Base-by-base conservation (phyloP, 2,797 vertebrate genomes). In the Potorous gilbertii region DNA sequence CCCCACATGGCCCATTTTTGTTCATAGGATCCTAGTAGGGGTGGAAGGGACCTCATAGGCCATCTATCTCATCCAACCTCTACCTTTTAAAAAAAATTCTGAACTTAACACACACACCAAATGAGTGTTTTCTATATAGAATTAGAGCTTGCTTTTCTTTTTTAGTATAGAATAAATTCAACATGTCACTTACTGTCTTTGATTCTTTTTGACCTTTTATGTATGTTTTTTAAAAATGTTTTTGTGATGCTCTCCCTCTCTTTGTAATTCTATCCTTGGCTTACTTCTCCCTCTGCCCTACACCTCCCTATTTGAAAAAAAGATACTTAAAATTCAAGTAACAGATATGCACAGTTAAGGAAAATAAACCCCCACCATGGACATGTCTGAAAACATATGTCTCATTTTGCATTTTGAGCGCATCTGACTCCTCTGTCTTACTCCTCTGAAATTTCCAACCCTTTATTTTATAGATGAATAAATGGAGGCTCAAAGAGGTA, bases 221-320 rank as follows among this genome's bases (percentile, higher is more conserved):
- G 10, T 87, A 10, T 46, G 31, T 50, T 87, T 87, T 74, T 27
- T 1, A 50, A 81, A 81, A 87, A 87, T 46, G 10, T 40, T 87
- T 50, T 4, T 50, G 10, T 81, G n/a, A 46, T 24, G 0, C 16
- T 40, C 8, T 16, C 1, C 5, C 16, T 18, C 5, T 6, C 1
- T n/a, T 40, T 14, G 16, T 29, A 46, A 87, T 8, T 21, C 9
- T 50, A 40, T 74, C 74, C 74, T 27, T 87, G 46, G 24, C 21
- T 87, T 87, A 24, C 40, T 0, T 10, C 40, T 87, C 1, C 10
- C 40, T 40, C n/a, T 24, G 16, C 18, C 66, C 21, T 1, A 3
- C n/a, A 81, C 16, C 6, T 40, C n/a, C 18, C n/a, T 81, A 3
- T 46, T 81, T 74, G n/a, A 81, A 74, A 81, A 81, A 46, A 81